Conservation (phyloP, 2,113 vertebrate species). For the Chrysemys picta region DNA sequence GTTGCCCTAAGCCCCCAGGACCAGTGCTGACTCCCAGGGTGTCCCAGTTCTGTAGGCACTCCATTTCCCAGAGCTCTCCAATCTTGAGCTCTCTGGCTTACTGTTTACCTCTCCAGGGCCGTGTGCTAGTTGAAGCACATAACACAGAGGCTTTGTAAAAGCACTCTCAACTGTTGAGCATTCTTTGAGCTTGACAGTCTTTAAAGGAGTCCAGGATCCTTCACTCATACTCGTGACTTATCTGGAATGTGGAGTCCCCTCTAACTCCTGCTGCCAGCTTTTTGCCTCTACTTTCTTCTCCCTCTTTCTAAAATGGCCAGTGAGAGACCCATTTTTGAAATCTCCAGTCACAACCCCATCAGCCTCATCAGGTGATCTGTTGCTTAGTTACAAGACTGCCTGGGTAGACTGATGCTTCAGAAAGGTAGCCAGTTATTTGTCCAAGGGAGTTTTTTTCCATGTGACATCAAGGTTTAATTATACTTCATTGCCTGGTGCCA, state of each 20-base stretch:
- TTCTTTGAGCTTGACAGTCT: not conserved
- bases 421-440: too few relatives aligned
- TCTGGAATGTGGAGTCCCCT: too few relatives aligned
- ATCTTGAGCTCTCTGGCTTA: not conserved
- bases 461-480: too few relatives aligned
- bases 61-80: not conserved
- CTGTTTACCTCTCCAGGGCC: not conserved
- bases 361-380: not conserved
- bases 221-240: not conserved
- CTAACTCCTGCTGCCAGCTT: not conserved
- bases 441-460: too few relatives aligned
- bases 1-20: not conserved
- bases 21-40: not conserved
- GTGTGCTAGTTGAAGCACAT: not conserved
- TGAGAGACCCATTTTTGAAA: too few relatives aligned
- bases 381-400: not conserved
- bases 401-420: not conserved
- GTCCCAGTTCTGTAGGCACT: not conserved
- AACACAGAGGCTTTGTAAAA: not conserved
- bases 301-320: not conserved
- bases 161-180: not conserved
- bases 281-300: not conserved
- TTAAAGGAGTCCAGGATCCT: not conserved
- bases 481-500: too few relatives aligned
- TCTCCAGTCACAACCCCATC: not conserved